These are phyloP conservation scores for Diceros bicornis DNA, from an alignment of 2,797 vertebrate species.

Conservation along the genomic window DNA sequence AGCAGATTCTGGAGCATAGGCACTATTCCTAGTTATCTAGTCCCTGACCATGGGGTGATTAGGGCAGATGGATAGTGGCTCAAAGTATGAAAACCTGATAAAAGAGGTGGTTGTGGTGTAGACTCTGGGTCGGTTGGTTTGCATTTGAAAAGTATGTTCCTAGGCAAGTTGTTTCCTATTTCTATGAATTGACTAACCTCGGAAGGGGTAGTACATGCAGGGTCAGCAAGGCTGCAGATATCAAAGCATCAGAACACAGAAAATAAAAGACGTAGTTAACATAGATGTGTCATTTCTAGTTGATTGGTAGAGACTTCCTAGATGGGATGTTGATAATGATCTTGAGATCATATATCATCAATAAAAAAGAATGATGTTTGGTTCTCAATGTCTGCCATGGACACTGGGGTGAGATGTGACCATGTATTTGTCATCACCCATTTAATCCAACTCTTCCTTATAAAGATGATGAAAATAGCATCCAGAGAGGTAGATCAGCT, in stretches of 20 bases:
- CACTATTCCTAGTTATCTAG: background rate
- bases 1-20: background rate
- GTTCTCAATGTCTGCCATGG: background rate
- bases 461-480: background rate
- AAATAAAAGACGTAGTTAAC: background rate
- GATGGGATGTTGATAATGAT: background rate
- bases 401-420: background rate
- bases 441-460: background rate
- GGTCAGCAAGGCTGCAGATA: background rate
- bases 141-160: background rate
- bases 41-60: background rate
- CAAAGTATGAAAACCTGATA: background rate
- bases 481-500: background rate
- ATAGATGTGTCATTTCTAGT: background rate
- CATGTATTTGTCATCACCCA: background rate
- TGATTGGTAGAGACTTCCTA: background rate
- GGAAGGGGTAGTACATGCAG: background rate
- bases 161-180: background rate
- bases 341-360: background rate
- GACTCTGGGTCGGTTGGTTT: background rate
- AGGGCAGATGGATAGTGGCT: background rate
- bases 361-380: background rate
- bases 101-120: background rate
- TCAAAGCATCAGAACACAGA: background rate
- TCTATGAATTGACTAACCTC: background rate